Evolutionary conservation across 2,113 vertebrate genomes (phyloP).

Genomic region (Coptodon bakossiorum): DNA sequence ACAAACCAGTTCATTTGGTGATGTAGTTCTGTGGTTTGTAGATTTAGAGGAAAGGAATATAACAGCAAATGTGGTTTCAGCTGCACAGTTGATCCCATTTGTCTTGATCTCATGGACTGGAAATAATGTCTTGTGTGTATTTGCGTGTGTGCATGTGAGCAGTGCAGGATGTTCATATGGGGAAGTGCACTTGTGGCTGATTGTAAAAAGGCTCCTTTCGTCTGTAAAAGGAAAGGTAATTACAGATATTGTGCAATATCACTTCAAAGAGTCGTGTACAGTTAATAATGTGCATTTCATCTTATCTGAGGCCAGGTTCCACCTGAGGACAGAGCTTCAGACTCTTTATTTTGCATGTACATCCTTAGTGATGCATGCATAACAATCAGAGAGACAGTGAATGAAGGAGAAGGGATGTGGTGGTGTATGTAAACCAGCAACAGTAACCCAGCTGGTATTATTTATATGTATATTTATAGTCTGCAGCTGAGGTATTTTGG

Average conservation of each 20-base stretch:
- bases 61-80: conserved; percentile 36
- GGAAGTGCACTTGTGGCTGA: conserved; percentile 1
- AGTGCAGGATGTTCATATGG: conserved; percentile 5
- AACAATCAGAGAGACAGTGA: not conserved
- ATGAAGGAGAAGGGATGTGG: not conserved
- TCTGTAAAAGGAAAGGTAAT: not conserved
- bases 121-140: conserved; percentile 13
- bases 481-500: not conserved
- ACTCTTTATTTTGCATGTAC: conserved; percentile 4
- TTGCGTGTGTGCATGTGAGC: conserved; percentile 9
- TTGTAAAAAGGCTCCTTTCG: conserved; percentile 22
- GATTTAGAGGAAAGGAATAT: conserved; percentile 5
- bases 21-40: conserved; percentile 36
- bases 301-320: conserved; percentile 34
- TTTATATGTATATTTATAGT: not conserved
- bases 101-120: conserved; percentile 35
- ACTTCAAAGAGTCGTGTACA: conserved; percentile 22
- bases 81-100: conserved; percentile 34
- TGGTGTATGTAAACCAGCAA: not conserved
- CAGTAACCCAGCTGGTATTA: not conserved
- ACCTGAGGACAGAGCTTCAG: conserved; percentile 13
- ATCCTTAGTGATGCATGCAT: not conserved
- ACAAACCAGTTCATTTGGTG: conserved; percentile 48
- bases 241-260: conserved; percentile 20
- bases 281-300: conserved; percentile 40